Evolutionary conservation across 2,888 invertebrate genomes (phyloP), one percentile per base, ranked within the genome.

Genomic region (Hermodice carunculata): DNA sequence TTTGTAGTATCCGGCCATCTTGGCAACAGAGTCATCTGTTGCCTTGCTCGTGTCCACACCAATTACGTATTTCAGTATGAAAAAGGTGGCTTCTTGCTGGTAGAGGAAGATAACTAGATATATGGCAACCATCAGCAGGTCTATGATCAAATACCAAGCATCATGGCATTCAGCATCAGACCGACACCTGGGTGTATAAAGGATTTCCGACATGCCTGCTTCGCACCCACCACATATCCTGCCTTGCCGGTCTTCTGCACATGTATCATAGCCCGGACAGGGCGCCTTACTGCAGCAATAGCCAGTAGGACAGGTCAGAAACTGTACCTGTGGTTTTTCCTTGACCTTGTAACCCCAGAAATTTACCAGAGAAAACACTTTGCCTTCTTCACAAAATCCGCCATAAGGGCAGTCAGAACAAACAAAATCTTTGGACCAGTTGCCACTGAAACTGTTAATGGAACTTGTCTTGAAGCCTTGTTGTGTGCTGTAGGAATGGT

Each of bases 61-160:
- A 32, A 60, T 34, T 14, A 60, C 40, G n/a, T 52, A 42, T 29
- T 52, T 49, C 14, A 54, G 24, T 4, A 40, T 44, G 24, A 60
- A 29, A 3, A 22, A 24, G 2, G 48, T 37, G 2, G 56, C 37
- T 46, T 62, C 62, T 26, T 56, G n/a, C 49, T 62, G 62, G 43
- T 62, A 62, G 14, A 57, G 48, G 42, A 62, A 62, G 46, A 62
- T 46, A n/a, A 62, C 22, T 17, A 62, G n/a, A 1, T 48, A 37
- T 14, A 44, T 11, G 17, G 31, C 32, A 1, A 46, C 24, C n/a
- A n/a, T n/a, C n/a, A n/a, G n/a, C n/a, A n/a, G n/a, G 22, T 62
- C 56, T 1, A 62, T 31, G 11, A 24, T 40, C 26, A 62, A 28
- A 37, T 37, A 31, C 62, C 62, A 62, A n/a, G n/a, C 17, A 46